phyloP scores from a whole-genome alignment of 2,888 invertebrate species.

The Ophion ellenae region DNA sequence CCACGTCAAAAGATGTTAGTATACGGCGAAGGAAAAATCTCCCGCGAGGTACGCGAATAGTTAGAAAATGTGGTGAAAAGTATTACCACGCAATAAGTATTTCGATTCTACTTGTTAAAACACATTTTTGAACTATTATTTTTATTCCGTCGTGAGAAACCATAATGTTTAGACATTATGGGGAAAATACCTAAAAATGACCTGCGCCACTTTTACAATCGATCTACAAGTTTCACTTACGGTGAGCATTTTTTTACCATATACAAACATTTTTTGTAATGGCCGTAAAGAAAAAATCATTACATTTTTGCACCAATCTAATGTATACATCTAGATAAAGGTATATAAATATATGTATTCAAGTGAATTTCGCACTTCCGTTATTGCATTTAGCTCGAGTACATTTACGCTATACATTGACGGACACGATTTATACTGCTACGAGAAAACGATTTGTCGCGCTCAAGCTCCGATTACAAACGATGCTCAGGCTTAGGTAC shows the following conservation, averaged over 20 bases:
- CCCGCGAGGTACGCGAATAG: neutral
- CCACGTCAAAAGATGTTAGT: neutral
- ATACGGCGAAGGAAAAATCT: neutral
- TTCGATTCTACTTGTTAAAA: neutral
- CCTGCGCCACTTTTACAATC: too few species aligned
- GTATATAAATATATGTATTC: neutral
- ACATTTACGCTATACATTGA: constrained; percentile 3
- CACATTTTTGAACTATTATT: neutral
- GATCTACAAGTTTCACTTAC: too few species aligned
- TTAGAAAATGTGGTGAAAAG: neutral
- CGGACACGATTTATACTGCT: neutral
- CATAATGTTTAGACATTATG: too few species aligned
- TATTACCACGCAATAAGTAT: too few species aligned
- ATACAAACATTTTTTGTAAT: neutral
- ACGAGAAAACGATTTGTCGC: constrained; percentile 49
- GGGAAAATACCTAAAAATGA: too few species aligned
- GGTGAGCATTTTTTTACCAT: too few species aligned
- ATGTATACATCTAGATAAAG: neutral
- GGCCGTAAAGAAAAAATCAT: neutral
- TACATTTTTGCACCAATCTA: neutral
- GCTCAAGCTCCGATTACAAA: constrained; percentile 27
- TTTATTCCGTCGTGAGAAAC: too few species aligned
- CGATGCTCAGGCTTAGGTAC: neutral
- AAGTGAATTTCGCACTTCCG: constrained; percentile 22
- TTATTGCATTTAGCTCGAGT: constrained; percentile 43